Percentiles rank a stretch among this genome's conserved stretches.
Conservation (phyloP, 2,797 vertebrate genomes). For the Hoplostethus mediterraneus region DNA sequence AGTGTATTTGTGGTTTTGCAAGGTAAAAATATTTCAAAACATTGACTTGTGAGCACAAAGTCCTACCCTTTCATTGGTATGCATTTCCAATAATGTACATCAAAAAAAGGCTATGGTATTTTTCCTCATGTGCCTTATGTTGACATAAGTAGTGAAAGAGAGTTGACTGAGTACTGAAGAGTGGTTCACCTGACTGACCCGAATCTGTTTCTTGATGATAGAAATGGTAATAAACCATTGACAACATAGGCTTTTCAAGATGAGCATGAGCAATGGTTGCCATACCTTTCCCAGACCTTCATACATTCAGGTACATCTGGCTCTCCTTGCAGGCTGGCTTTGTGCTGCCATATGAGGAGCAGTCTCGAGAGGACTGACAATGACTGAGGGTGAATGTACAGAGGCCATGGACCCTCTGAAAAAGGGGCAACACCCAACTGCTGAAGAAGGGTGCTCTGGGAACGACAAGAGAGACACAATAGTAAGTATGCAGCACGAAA, state of each 20-base stretch:
- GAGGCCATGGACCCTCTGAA: constrained; percentile 96
- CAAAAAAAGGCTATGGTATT: too few relatives aligned
- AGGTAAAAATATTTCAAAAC: not conserved
- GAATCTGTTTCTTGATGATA: too few relatives aligned
- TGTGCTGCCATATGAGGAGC: constrained; percentile 97
- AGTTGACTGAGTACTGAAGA: too few relatives aligned
- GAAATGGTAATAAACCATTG: too few relatives aligned
- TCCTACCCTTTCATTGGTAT: too few relatives aligned
- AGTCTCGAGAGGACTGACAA: constrained; percentile 95
- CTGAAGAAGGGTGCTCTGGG: constrained; percentile 94
- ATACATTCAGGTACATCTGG: constrained; percentile 96
- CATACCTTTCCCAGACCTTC: constrained; percentile 98
- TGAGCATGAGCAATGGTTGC: not conserved
- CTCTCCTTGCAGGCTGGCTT: constrained; percentile 92
- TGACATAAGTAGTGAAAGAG: too few relatives aligned
- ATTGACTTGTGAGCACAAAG: too few relatives aligned
- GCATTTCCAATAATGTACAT: too few relatives aligned
- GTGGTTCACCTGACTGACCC: too few relatives aligned
- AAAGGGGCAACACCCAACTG: constrained; percentile 96
- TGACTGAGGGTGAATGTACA: constrained; percentile 97
- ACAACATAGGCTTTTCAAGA: not conserved
- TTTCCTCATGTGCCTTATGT: too few relatives aligned
- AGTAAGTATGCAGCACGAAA: not conserved
- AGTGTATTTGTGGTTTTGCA: too few relatives aligned
- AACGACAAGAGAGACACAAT: constrained; percentile 43